phyloP scores from a whole-genome alignment of 2,797 vertebrate species.

The Melanotaenia trifasciata region DNA sequence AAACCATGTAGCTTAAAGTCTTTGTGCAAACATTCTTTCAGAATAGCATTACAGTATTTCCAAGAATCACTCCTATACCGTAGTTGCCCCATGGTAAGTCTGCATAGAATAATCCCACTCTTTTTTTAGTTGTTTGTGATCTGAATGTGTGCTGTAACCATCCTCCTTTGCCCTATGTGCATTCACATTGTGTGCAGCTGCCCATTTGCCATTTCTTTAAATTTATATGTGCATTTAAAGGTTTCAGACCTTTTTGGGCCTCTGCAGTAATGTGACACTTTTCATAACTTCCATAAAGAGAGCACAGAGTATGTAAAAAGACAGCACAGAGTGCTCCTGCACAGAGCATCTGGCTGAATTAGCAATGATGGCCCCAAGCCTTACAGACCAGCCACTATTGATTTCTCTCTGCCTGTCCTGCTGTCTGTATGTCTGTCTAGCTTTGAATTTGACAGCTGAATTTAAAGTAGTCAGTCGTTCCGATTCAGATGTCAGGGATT shows the following conservation, averaged over 20 bases:
- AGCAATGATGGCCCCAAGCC: slow-evolving; percentile 59
- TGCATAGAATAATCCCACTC: slow-evolving; percentile 1
- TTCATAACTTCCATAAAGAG: slow-evolving; percentile 60
- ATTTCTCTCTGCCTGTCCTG: slow-evolving; percentile 22
- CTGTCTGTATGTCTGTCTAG: slow-evolving; percentile 24
- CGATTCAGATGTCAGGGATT: slow-evolving; percentile 26
- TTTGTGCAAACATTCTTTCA: slow-evolving; percentile 53
- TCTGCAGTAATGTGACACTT: slow-evolving; percentile 62
- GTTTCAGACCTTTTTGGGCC: slow-evolving; percentile 51
- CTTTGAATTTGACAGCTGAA: slow-evolving; percentile 65
- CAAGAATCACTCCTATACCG: slow-evolving; percentile 24
- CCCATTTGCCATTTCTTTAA: slow-evolving; percentile 32
- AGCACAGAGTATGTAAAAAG: slow-evolving; percentile 51
- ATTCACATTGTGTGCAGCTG: slow-evolving; percentile 27
- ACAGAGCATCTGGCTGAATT: slow-evolving; percentile 64
- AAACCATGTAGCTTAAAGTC: slow-evolving; percentile 51
- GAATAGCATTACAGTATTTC: slow-evolving; percentile 41
- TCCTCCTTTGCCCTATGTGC: slow-evolving; percentile 27
- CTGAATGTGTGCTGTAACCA: background rate
- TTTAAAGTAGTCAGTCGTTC: slow-evolving; percentile 64
- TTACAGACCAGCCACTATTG: slow-evolving; percentile 50
- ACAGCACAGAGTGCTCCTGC: slow-evolving; percentile 50
- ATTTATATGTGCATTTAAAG: slow-evolving; percentile 43
- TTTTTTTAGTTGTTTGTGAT: slow-evolving; percentile 14
- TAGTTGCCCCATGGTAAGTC: slow-evolving; percentile 9